Percentiles rank a stretch among this genome's conserved stretches.
Evolutionary conservation across 23 tunicate genomes (phyloP).

Genomic region (Halocynthia aurantium): DNA sequence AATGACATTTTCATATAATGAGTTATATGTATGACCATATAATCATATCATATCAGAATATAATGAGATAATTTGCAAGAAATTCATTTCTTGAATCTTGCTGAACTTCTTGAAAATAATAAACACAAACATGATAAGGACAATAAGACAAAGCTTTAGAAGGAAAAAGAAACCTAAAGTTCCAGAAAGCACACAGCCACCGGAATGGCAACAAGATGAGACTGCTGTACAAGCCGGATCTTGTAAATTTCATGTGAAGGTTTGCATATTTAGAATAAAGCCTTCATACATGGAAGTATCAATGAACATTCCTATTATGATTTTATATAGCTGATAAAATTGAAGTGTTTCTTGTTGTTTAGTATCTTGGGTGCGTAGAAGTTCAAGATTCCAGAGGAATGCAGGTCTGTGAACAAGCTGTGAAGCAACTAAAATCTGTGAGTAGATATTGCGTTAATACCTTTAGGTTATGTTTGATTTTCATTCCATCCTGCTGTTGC

Average conservation of each 20-base stretch:
- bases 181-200: constrained; percentile 73
- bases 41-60: no score
- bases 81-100: no score
- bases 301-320: no score
- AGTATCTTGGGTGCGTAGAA: constrained; percentile 93
- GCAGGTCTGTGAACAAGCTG: constrained; percentile 97
- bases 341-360: neutral
- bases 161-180: constrained; percentile 63
- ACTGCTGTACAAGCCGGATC: constrained; percentile 63
- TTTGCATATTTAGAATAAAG: constrained; percentile 5
- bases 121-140: constrained; percentile 45
- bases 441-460: constrained; percentile 20
- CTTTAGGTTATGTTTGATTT: neutral
- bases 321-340: no score
- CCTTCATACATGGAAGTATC: no score
- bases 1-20: no score
- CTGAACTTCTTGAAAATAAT: neutral
- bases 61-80: no score
- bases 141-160: constrained; percentile 78
- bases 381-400: constrained; percentile 97
- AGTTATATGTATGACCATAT: no score
- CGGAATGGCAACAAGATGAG: constrained; percentile 94
- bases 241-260: constrained; percentile 93
- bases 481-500: neutral
- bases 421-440: constrained; percentile 83